A percentile compares a stretch with the other conserved stretches of the same genome.
These are phyloP conservation scores for Rhagonycha lutea DNA, from an alignment of 2,888 invertebrate genomes.

Conservation along the genomic window DNA sequence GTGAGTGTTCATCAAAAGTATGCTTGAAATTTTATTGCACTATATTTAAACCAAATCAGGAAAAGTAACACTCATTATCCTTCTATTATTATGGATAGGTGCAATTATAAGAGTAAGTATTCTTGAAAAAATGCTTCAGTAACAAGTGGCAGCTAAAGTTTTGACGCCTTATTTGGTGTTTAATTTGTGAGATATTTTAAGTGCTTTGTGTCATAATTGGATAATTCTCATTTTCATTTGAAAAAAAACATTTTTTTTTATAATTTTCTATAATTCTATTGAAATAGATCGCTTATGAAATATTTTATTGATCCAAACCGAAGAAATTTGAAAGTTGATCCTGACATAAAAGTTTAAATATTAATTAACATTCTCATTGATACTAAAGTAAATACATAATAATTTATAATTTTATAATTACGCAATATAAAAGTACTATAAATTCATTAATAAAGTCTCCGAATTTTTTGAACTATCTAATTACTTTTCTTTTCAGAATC, in stretches of 20 bases:
- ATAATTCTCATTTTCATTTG: not conserved
- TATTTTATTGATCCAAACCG: not conserved
- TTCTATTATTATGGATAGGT: not conserved
- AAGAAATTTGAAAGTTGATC: not conserved
- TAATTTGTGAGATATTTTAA: not conserved
- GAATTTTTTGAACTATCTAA: not conserved
- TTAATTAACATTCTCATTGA: not conserved
- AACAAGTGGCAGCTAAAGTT: slow-evolving; percentile 1
- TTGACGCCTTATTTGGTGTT: not conserved
- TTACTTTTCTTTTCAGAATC: no score
- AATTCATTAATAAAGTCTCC: not conserved
- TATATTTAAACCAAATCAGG: slow-evolving; percentile 11
- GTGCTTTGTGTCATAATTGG: not conserved
- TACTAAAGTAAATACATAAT: not conserved
- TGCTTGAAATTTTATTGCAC: slow-evolving; percentile 4
- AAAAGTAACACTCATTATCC: not conserved
- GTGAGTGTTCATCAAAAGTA: slow-evolving; percentile 10
- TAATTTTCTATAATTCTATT: not conserved
- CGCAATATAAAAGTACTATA: not conserved
- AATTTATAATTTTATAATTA: not conserved
- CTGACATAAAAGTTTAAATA: not conserved
- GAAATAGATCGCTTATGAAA: not conserved
- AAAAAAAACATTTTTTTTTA: not conserved
- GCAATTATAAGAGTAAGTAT: slow-evolving; percentile 5
- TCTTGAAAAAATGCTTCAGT: not conserved